phyloP scores from a whole-genome alignment of 2,113 vertebrate genomes.

The Pterocles gutturalis region DNA sequence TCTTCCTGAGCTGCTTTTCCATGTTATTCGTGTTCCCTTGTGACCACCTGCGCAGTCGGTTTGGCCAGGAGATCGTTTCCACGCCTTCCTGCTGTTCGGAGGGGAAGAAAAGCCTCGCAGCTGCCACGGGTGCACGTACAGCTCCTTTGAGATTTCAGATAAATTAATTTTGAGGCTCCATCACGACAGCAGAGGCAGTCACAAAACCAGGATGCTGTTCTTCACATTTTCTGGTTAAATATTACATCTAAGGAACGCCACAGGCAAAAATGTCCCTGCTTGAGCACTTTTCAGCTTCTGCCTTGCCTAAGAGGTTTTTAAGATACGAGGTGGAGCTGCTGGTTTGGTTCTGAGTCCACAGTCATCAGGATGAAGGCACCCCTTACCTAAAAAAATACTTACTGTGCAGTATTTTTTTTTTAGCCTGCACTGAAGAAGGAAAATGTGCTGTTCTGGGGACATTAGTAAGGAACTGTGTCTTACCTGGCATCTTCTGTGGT shows the following conservation, averaged over 20 bases:
- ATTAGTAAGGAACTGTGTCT: neutral
- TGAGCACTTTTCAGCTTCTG: neutral
- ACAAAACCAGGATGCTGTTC: neutral
- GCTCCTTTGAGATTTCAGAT: neutral
- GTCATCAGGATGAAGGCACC: neutral
- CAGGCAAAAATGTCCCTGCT: neutral
- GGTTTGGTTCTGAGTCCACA: neutral
- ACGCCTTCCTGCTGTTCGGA: neutral
- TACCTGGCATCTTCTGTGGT: neutral
- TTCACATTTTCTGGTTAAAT: neutral
- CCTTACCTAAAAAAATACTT: neutral
- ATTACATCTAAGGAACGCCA: neutral
- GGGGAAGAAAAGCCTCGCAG: neutral
- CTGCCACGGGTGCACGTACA: fast-evolving
- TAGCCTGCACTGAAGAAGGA: neutral
- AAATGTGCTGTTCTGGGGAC: neutral
- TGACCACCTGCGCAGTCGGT: neutral
- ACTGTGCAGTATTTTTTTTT: neutral
- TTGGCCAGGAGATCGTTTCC: neutral
- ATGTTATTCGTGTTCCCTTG: neutral
- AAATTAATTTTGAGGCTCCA: neutral
- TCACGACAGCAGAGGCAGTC: neutral
- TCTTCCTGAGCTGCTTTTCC: neutral
- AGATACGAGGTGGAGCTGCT: neutral
- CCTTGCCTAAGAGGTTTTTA: neutral